A percentile compares a stretch with the other conserved stretches of the same genome.
phyloP scores from a whole-genome alignment of 1,140 invertebrate genomes.

The Macrosteles quadrilineatus region DNA sequence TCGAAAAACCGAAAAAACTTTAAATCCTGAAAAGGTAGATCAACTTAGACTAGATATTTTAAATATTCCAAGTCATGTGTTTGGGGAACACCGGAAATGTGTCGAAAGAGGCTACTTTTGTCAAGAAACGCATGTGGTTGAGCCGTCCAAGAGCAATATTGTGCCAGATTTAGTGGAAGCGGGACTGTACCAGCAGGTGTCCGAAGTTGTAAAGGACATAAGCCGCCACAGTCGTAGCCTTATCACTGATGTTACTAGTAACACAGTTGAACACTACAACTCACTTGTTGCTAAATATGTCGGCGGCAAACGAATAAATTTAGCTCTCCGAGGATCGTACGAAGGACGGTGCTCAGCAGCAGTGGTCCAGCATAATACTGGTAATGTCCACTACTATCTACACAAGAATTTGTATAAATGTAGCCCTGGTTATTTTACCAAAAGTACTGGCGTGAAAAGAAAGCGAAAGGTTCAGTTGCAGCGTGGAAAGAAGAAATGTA shows the following conservation, averaged over 20 bases:
- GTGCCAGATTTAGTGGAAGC: background rate
- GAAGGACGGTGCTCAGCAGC: conserved; percentile 29
- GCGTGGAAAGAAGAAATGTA: background rate
- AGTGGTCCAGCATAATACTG: conserved; percentile 34
- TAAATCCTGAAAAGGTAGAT: background rate
- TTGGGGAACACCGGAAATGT: conserved; percentile 31
- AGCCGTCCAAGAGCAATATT: background rate
- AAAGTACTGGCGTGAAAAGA: background rate
- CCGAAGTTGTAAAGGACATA: conserved; percentile 3
- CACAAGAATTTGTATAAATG: conserved; percentile 25
- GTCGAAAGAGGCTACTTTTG: conserved; percentile 28
- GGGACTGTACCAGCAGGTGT: background rate
- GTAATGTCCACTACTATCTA: background rate
- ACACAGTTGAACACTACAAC: conserved; percentile 30
- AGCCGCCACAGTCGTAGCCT: conserved; percentile 18
- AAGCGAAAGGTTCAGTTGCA: background rate
- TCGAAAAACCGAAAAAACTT: background rate
- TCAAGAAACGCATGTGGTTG: conserved; percentile 1
- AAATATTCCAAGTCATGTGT: conserved; percentile 6
- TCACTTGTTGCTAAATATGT: conserved; percentile 30
- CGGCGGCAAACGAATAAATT: conserved; percentile 37
- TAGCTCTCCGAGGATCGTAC: conserved; percentile 31
- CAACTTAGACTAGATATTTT: background rate
- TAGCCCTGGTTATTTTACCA: background rate
- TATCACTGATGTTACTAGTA: conserved; percentile 21